Evolutionary conservation across 2,113 vertebrate species (phyloP).

Genomic region (Spea multiplicata): DNA sequence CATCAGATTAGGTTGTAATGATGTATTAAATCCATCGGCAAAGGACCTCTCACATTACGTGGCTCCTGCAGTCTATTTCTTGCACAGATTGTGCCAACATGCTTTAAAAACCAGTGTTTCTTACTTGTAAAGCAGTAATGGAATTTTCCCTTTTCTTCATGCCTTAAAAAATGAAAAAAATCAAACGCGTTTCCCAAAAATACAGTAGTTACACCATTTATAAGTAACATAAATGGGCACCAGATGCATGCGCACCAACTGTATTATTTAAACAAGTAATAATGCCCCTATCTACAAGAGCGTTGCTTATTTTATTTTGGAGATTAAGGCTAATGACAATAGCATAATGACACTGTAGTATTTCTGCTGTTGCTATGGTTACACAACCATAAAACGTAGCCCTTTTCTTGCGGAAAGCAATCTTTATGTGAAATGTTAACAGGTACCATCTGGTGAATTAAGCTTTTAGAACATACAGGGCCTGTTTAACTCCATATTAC

Average conservation of each 20-base stretch:
- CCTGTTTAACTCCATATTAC: background rate
- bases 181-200: conserved; percentile 10
- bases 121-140: conserved; percentile 4
- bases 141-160: conserved; percentile 6
- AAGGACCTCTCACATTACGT: conserved; percentile 5
- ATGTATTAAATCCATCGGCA: conserved; percentile 31
- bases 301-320: background rate
- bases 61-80: background rate
- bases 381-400: background rate
- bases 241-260: conserved; percentile 16
- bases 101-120: background rate
- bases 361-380: conserved; percentile 23
- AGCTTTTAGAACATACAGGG: background rate
- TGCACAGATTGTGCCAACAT: conserved; percentile 19
- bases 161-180: conserved; percentile 6
- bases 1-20: conserved; percentile 9
- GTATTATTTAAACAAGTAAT: background rate
- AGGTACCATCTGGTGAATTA: conserved; percentile 33
- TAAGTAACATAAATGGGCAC: conserved; percentile 15
- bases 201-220: conserved; percentile 38
- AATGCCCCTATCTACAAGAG: no score
- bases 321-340: conserved; percentile 9
- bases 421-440: conserved; percentile 12
- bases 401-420: conserved; percentile 7
- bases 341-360: conserved; percentile 10